phyloP scores from a whole-genome alignment of 2,113 vertebrate genomes.

The Percopsis transmontana region DNA sequence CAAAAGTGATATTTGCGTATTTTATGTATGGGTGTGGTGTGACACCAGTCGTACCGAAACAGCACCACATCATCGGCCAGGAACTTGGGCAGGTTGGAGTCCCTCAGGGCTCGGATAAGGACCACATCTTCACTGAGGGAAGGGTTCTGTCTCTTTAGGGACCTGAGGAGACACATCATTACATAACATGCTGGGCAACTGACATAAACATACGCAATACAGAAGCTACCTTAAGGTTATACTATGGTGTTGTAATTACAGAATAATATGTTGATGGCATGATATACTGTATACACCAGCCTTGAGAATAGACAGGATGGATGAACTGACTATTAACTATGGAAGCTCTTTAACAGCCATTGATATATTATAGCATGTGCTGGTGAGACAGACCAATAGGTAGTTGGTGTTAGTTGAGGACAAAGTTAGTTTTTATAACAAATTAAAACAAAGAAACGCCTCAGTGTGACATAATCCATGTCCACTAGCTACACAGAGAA shows the following conservation, averaged over 20 bases:
- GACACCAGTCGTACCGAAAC: slow-evolving; percentile 72
- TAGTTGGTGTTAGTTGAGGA: neutral
- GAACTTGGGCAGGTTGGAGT: slow-evolving; percentile 88
- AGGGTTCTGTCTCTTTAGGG: slow-evolving; percentile 84
- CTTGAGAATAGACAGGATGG: too few species aligned
- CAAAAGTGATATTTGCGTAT: neutral
- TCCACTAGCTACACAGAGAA: too few species aligned
- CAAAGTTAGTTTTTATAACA: too few species aligned
- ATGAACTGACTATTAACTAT: neutral
- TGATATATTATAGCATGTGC: neutral
- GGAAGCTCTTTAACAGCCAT: too few species aligned
- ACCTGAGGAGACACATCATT: slow-evolving; percentile 65
- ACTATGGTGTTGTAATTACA: neutral
- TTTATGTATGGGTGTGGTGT: neutral
- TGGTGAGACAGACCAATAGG: slow-evolving; percentile 5
- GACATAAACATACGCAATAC: neutral
- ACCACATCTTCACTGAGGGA: slow-evolving; percentile 84
- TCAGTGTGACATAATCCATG: too few species aligned
- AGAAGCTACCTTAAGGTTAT: neutral
- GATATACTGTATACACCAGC: too few species aligned
- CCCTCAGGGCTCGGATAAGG: slow-evolving; percentile 84
- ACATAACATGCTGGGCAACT: slow-evolving; percentile 1
- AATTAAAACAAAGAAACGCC: too few species aligned
- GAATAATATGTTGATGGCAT: neutral
- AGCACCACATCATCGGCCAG: slow-evolving; percentile 81